Evolutionary conservation across 2,888 invertebrate genomes (phyloP).

Genomic region (Andrena dorsata): DNA sequence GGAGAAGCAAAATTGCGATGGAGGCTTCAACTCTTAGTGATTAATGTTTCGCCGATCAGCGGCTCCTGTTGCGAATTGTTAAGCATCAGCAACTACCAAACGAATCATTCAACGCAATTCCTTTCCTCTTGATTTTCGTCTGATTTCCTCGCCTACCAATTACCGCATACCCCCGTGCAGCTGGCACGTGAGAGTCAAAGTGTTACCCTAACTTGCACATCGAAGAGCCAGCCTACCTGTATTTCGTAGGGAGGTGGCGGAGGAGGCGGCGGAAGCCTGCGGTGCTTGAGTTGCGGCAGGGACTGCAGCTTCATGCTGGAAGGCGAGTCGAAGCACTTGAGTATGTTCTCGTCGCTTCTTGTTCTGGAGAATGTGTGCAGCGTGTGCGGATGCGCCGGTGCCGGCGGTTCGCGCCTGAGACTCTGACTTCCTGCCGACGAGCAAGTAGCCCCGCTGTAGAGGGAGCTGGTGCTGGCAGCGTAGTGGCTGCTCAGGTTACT

Average conservation of each 20-base stretch:
- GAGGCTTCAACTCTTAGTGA: no score
- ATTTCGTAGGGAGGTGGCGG: constrained; percentile 86
- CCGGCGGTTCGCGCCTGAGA: constrained; percentile 82
- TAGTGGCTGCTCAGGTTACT: constrained; percentile 82
- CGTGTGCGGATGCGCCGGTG: constrained; percentile 79
- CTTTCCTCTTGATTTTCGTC: no score
- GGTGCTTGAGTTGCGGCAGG: constrained; percentile 85
- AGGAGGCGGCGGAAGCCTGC: constrained; percentile 87
- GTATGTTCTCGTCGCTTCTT: constrained; percentile 93
- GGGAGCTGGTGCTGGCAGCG: constrained; percentile 84
- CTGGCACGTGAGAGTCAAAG: no score
- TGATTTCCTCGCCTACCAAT: no score
- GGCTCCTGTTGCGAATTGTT: no score
- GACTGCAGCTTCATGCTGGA: constrained; percentile 75
- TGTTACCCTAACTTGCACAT: no score
- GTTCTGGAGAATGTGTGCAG: constrained; percentile 86
- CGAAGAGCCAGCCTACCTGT: constrained; percentile 75
- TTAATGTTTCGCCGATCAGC: no score
- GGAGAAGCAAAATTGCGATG: no score
- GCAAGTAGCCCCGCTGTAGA: constrained; percentile 85
- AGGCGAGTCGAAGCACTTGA: constrained; percentile 88
- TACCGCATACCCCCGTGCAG: no score
- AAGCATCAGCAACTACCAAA: no score
- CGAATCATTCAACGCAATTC: no score
- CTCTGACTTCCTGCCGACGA: constrained; percentile 85